These are phyloP conservation scores for Vesta saturnalis DNA, from an alignment of 2,888 invertebrate genomes.

Conservation along the genomic window DNA sequence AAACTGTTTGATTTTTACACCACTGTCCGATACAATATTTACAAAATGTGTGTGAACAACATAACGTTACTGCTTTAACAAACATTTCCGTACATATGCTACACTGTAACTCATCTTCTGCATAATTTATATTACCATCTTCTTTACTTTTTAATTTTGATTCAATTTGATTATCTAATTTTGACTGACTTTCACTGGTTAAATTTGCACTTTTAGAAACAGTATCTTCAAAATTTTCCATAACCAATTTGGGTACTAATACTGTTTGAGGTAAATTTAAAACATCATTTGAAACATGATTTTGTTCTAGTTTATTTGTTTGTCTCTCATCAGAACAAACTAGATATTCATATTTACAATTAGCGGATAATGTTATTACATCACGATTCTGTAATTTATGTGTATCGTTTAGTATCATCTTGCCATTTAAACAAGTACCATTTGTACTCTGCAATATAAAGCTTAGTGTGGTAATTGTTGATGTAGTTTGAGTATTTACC, in stretches of 20 bases:
- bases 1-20: slow-evolving; percentile 74
- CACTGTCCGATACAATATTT: slow-evolving; percentile 75
- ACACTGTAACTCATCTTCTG: slow-evolving; percentile 79
- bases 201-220: neutral
- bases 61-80: slow-evolving; percentile 73
- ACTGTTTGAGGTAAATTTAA: neutral
- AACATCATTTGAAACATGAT: neutral
- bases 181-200: neutral
- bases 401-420: slow-evolving; percentile 57
- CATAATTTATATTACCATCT: slow-evolving; percentile 44
- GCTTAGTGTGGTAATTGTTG: neutral
- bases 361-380: slow-evolving; percentile 56
- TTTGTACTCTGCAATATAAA: slow-evolving; percentile 66
- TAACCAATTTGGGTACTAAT: neutral
- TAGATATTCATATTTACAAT: slow-evolving; percentile 15
- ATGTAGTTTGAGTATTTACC: slow-evolving; percentile 26
- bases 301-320: neutral
- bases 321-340: neutral
- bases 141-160: slow-evolving; percentile 2
- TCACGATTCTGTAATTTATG: slow-evolving; percentile 60
- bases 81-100: slow-evolving; percentile 81
- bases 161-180: neutral
- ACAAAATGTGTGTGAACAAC: slow-evolving; percentile 82
- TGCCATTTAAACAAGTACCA: slow-evolving; percentile 65
- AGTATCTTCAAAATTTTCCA: neutral